Evolutionary conservation across 2,888 invertebrate species (phyloP).

Genomic region (Eilema depressum): DNA sequence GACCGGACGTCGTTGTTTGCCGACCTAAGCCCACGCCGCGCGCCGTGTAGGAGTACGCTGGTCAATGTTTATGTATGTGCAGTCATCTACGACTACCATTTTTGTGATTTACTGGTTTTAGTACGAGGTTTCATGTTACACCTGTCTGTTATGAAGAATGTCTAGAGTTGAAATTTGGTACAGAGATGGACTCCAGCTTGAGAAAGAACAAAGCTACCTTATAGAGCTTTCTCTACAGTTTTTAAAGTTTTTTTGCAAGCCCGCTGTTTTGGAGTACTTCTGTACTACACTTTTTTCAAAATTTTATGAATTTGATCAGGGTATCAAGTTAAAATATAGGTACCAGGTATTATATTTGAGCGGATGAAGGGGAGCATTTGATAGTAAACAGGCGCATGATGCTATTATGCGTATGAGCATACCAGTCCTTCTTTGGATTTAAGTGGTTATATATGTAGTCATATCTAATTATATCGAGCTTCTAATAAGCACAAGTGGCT

Average conservation of each 20-base stretch:
- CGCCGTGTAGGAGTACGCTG: conserved; percentile 69
- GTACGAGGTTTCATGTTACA: not conserved
- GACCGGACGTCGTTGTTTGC: conserved; percentile 82
- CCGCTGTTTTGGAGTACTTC: no score
- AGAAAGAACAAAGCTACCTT: no score
- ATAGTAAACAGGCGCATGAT: not conserved
- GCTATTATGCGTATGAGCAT: conserved; percentile 9
- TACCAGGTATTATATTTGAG: not conserved
- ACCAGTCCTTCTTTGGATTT: conserved; percentile 37
- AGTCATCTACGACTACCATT: conserved; percentile 38
- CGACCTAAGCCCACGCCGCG: conserved; percentile 76
- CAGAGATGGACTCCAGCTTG: no score
- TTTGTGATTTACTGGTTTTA: conserved; percentile 30
- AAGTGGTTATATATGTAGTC: conserved; percentile 62
- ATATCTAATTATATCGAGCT: conserved; percentile 65
- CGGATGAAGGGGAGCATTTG: not conserved
- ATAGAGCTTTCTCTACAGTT: no score
- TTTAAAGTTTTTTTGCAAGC: no score
- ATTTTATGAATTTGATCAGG: no score
- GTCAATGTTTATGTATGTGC: conserved; percentile 46
- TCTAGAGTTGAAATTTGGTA: not conserved
- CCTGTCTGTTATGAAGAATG: not conserved
- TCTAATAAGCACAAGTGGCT: conserved; percentile 67
- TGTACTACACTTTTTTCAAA: no score
- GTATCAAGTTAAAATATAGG: not conserved